Base-by-base conservation (phyloP, 2,113 vertebrate genomes). In the Heterocephalus glaber region DNA sequence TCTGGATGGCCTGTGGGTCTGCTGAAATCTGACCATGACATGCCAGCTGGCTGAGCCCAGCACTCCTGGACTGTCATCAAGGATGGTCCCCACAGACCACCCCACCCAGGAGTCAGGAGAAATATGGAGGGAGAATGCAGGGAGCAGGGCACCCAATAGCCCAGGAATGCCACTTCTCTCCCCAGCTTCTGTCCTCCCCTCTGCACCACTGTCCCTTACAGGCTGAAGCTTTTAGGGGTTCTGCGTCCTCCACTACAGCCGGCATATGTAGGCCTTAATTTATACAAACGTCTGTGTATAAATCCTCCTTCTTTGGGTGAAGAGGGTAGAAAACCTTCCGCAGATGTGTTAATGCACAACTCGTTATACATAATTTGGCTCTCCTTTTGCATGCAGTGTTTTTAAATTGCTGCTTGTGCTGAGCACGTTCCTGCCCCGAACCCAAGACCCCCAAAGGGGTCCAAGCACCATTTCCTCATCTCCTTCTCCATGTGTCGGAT, bases 331-430 rank as follows among this genome's bases (percentile, higher is more conserved):
- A 92, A 90, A 44, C 54, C 63, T 93, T 95, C 47, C 68, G 66
- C 58, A 90, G 58, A 58, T 0, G 2, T 70, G 54, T 92, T 70
- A 24, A 41, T 35, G 26, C 28, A 66, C 80, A 88, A 33, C 49
- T 14, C 13, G 68, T 68, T 72, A 66, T 74, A 80, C 58, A 72
- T 95, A 87, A 96, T 97, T 93, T 83, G 89, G 82, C 35, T 86
- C 95, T 95, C 70, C 89, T 86, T 92, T 84, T 94, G 90, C 63
- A 79, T 70, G 68, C 41, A 1, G 85, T 65, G 47, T 28, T 96
- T 94, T 86, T 84, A 44, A 92, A 86, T 84, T 11, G 63, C 63
- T 19, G 4, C 61, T 65, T 82, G 2, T 12, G 38, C 87, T 12
- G 72, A 83, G 70, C 72, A 54, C 10, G 49, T 44, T 92, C 90